Base-by-base conservation (phyloP, 2,888 invertebrate genomes). In the Steinernema hermaphroditum region DNA sequence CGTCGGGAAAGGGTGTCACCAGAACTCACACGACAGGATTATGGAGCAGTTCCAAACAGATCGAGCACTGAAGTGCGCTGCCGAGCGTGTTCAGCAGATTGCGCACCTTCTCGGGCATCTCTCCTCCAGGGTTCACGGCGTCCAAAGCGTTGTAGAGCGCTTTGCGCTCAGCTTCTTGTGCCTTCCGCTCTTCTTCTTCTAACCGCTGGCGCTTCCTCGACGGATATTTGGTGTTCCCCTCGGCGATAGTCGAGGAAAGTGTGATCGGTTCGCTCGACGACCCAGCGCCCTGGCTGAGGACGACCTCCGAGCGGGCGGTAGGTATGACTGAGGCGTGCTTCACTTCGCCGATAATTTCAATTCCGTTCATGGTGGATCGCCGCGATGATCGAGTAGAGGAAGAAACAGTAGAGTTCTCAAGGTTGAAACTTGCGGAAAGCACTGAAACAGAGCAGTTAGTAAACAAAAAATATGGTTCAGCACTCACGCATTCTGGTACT, bases 31-130 rank as follows among this genome's bases (percentile, higher is more conserved):
- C 14, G 34, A 62, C 14, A 29, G 62, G 62, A 1, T 62, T 62
- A 32, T 62, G 19, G 29, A 62, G 62, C 2, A 62, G 29, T 32
- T 62, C 62, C 62, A 62, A 32, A n/a, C 62, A 62, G 62, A 62
- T 62, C 12, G 62, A 29, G 32, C 62, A 62, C 19, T 34, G 62
- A 2, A 62, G 62, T 32, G 62, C 62, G 14, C 16, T 62, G 16
- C 62, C 62, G 29, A 62, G 16, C 2, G 62, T 62, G 62, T 62
- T 62, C 32, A 62, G 27, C 16, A 62, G 62, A 2, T 16, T n/a
- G 6, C 32, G 6, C 12, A 34, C 62, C 32, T 34, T 24, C 16
- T 22, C 16, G 16, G 62, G 32, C 62, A 62, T 62, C 9, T 62
- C 62, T 6, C 29, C 29, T 4, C 34, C 62, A 4, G 62, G 27